Evolutionary conservation across 2,113 vertebrate species (phyloP).

Genomic region (Meles meles): DNA sequence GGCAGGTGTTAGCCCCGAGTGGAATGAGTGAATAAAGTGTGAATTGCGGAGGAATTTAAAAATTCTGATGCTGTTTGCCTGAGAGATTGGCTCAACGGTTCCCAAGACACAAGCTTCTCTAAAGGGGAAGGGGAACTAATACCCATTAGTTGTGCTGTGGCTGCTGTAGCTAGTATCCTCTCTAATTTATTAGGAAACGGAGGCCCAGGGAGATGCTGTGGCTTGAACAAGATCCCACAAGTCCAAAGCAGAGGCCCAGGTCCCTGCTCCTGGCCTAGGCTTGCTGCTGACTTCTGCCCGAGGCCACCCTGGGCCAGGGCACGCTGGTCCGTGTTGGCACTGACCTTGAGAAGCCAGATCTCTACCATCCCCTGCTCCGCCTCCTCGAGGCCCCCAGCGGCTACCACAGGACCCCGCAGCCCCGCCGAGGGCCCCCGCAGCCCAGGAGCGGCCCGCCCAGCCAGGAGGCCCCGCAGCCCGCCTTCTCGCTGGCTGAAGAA

Average conservation of each 20-base stretch:
- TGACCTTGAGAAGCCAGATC: background rate
- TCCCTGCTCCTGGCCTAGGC: background rate
- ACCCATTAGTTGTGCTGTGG: background rate
- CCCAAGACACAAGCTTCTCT: background rate
- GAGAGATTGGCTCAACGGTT: background rate
- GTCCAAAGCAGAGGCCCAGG: background rate
- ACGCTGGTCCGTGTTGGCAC: background rate
- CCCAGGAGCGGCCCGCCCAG: background rate
- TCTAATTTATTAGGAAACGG: background rate
- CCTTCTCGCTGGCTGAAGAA: background rate
- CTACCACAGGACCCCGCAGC: background rate
- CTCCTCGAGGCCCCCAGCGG: background rate
- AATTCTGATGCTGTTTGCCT: background rate
- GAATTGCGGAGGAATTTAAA: background rate
- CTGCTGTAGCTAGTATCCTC: rapidly evolving
- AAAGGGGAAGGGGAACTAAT: background rate
- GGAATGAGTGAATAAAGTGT: background rate
- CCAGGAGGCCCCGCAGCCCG: background rate
- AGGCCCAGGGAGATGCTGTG: background rate
- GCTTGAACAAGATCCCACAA: background rate
- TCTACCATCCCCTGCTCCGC: background rate
- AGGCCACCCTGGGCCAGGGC: background rate
- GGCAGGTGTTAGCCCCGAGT: background rate
- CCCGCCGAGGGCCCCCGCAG: background rate
- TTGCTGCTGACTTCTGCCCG: background rate